Evolutionary conservation across 2,888 invertebrate genomes (phyloP).

Genomic region (Diploptera punctata): DNA sequence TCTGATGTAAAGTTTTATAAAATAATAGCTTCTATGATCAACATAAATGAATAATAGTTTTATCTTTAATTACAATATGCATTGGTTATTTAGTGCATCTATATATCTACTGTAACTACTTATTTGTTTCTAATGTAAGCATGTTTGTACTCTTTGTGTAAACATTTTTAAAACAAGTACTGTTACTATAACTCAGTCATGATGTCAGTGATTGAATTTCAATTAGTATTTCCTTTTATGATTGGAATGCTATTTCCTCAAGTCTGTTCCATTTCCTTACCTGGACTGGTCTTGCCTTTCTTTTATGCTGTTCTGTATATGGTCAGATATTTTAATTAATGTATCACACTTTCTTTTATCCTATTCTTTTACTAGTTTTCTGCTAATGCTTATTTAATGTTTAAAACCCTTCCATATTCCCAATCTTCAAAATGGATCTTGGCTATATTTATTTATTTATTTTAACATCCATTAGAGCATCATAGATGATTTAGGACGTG

Average conservation of each 20-base stretch:
- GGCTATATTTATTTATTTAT: too few species aligned
- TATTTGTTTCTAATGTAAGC: slow-evolving; percentile 14
- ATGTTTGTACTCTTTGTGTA: neutral
- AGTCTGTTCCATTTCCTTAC: neutral
- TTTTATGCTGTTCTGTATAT: slow-evolving; percentile 2
- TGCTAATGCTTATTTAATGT: too few species aligned
- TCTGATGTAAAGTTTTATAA: neutral
- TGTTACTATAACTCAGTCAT: neutral
- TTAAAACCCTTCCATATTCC: too few species aligned
- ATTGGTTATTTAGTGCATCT: neutral
- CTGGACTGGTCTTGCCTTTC: slow-evolving; percentile 11
- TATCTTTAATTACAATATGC: neutral
- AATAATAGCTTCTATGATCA: neutral
- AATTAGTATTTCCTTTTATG: slow-evolving; percentile 5
- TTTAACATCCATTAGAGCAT: too few species aligned
- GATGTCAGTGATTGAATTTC: slow-evolving; percentile 2
- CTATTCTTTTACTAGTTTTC: too few species aligned
- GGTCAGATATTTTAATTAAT: neutral
- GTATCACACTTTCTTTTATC: neutral
- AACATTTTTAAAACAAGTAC: neutral
- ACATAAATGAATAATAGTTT: neutral
- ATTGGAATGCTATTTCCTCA: slow-evolving; percentile 6
- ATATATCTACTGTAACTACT: neutral
- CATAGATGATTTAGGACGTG: too few species aligned
- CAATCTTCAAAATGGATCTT: too few species aligned